Evolutionary conservation across 2,888 invertebrate genomes (phyloP).

Genomic region (Diloba caeruleocephala): DNA sequence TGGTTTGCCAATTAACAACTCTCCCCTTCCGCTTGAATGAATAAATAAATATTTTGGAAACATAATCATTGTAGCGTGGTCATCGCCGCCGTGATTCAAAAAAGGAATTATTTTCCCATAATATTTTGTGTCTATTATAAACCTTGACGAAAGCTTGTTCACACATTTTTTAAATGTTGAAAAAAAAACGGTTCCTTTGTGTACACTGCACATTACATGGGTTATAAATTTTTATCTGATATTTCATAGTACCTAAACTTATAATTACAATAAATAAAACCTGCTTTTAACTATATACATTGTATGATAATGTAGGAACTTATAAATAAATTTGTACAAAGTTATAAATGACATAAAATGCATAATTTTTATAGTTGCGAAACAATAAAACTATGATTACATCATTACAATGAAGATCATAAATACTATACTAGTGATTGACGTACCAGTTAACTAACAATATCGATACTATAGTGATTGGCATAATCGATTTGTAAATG

Average conservation of each 20-base stretch:
- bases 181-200: background rate
- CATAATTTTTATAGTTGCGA: conserved; percentile 43
- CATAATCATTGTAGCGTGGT: conserved; percentile 56
- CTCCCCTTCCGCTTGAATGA: conserved; percentile 87
- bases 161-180: conserved; percentile 23
- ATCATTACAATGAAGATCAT: conserved; percentile 50
- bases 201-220: conserved; percentile 12
- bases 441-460: background rate
- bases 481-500: too few relatives aligned
- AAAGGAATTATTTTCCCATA: conserved; percentile 58
- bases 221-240: conserved; percentile 9
- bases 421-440: conserved; percentile 27
- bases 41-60: conserved; percentile 84
- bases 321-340: conserved; percentile 46
- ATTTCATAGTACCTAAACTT: too few relatives aligned
- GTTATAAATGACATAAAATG: conserved; percentile 41
- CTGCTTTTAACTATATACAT: too few relatives aligned
- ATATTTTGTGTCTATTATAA: conserved; percentile 51
- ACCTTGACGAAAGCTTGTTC: conserved; percentile 26
- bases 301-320: conserved; percentile 25
- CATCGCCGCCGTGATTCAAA: conserved; percentile 59
- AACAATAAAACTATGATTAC: conserved; percentile 56
- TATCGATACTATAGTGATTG: conserved; percentile 42
- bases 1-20: conserved; percentile 84
- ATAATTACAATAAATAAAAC: too few relatives aligned